These are phyloP conservation scores for Glandiceps talaboti DNA, from an alignment of 53 echinoderm and acorn worm genomes.

Conservation along the genomic window DNA sequence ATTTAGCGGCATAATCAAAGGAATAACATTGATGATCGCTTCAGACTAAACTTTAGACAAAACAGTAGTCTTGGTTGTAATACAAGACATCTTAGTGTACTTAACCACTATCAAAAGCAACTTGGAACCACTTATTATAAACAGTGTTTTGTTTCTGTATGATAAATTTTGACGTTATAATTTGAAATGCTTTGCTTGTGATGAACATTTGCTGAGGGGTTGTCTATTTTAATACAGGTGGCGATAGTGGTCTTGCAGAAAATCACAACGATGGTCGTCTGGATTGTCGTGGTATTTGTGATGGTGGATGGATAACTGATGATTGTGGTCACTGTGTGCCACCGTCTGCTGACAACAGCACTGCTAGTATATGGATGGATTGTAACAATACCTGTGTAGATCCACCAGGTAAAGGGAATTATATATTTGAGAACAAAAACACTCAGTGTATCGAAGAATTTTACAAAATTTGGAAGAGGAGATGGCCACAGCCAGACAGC, in stretches of 20 bases:
- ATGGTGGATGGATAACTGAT: conserved; percentile 57
- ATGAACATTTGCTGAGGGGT: too few species aligned
- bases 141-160: too few species aligned
- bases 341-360: conserved; percentile 5
- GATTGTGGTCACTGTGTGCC: conserved; percentile 65
- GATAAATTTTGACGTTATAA: too few species aligned
- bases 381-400: conserved; percentile 43
- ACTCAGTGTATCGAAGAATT: background rate
- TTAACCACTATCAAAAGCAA: too few species aligned
- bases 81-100: too few species aligned
- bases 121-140: too few species aligned
- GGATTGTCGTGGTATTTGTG: conserved; percentile 59
- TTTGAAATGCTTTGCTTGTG: too few species aligned
- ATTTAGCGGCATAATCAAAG: too few species aligned
- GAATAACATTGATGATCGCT: too few species aligned
- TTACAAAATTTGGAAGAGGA: background rate
- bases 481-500: background rate
- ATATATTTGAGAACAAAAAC: background rate
- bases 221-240: too few species aligned
- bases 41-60: too few species aligned
- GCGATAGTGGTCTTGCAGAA: conserved; percentile 27
- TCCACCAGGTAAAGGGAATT: conserved; percentile 24
- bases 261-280: conserved; percentile 38
- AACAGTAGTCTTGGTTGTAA: too few species aligned
- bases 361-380: conserved; percentile 83